Base-by-base conservation (phyloP, 2,113 vertebrate species). In the Oncorhynchus gorbuscha region DNA sequence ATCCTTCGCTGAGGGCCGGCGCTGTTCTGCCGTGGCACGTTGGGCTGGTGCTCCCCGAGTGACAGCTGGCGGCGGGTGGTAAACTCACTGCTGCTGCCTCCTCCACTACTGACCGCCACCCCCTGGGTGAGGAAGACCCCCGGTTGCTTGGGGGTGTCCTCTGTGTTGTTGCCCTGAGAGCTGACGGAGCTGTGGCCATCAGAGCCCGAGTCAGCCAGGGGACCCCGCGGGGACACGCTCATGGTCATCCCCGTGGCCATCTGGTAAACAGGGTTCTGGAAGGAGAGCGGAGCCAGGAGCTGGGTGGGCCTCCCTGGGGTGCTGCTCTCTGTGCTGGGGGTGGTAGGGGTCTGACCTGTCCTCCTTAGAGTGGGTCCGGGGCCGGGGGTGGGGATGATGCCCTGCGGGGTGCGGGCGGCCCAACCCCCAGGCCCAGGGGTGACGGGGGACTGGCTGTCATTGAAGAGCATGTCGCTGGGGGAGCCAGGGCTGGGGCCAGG, bases 181-280 rank as follows among this genome's bases (percentile, higher is more conserved):
- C 96, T 97, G 73, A 94, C 92, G 0, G 97, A 97, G 88, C 95
- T 96, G 86, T 96, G 95, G 88, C 96, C 95, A 75, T 98, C 96
- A 0, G 97, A 95, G 79, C 95, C 93, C 0, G 95, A 96, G 89
- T 96, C 95, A 0, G 89, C 93, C 64, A 94, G 86, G 26, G 95
- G 89, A 0, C 86, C 95, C 0, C 96, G 93, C 0, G 97, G 97
- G 0, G 97, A 98, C 1, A 97, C 93, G 0, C 11, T 67, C 94
- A 94, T 80, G 96, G 90, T 69, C 94, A 94, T 67, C n/a, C 51
- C 51, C 0, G 96, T 93, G 0, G 95, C 96, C 97, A 99, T 99
- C 92, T 99, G 97, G 90, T 98, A 99, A 49, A 99, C 97, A 0
- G 97, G 97, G 88, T 99, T 99, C 92, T 99, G 97, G 90, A 99